Evolutionary conservation across 2,888 invertebrate genomes (phyloP), one percentile per base, ranked within the genome.

Genomic region (Hartigia nigra): DNA sequence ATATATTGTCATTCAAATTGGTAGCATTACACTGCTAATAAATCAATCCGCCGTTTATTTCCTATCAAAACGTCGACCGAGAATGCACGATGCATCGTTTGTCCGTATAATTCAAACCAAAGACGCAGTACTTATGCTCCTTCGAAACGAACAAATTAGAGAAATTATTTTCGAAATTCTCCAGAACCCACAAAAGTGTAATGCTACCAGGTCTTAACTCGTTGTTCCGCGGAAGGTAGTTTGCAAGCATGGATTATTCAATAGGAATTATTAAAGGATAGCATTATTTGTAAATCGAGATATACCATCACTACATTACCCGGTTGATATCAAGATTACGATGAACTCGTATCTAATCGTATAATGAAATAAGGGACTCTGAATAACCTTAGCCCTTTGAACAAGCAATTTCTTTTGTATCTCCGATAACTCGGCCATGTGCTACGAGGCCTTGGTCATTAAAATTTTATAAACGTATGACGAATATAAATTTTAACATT

Each of bases 121-220:
- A 83, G 81, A 81, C 81, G 80, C 81, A 81, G 76, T 82, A 80
- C 81, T 83, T 81, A 82, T 81, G 81, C 82, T 82, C 75, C 81
- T 82, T 80, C 79, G 77, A 79, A 82, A 82, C 76, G 78, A 80
- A 74, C 69, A 75, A 55, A 23, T 76, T 74, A n/a, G 76, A 35
- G n/a, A 77, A 36, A 69, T 4, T 35, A 70, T 76, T 77, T 31
- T 12, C n/a, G 34, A 14, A 72, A 31, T 72, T 72, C 4, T 31
- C 5, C 31, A 72, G 72, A 31, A 31, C 11, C 12, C 14, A 72
- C 31, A 72, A 0, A 72, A 32, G 9, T 72, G 39, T 55, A 55
- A 55, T 55, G 39, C 23, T 55, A 23, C 39, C 0, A 55, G 14
- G 23, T 55, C 23, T 23, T 23, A 23, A 55, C 23, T 55, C 9